phyloP scores from a whole-genome alignment of 2,888 invertebrate species.

The Metellina segmentata region DNA sequence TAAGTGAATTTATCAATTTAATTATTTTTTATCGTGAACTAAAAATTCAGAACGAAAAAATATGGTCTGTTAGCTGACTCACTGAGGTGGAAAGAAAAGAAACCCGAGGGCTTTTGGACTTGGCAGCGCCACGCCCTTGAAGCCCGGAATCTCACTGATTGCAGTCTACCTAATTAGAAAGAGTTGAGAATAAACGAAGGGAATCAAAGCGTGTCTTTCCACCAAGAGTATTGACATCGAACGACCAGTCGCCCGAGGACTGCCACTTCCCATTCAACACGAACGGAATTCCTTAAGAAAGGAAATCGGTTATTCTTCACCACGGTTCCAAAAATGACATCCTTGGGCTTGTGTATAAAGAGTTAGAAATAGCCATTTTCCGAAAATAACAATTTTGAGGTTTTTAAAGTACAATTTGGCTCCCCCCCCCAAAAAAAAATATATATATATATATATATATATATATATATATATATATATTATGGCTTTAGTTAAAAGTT shows the following conservation, averaged over 20 bases:
- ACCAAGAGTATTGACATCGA: constrained; percentile 72
- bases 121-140: constrained; percentile 67
- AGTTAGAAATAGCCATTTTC: too few relatives aligned
- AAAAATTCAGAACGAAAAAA: not conserved
- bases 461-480: too few relatives aligned
- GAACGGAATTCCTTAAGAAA: not conserved
- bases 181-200: constrained; percentile 71
- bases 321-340: too few relatives aligned
- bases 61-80: not conserved
- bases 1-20: not conserved
- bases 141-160: constrained; percentile 55
- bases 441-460: too few relatives aligned
- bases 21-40: not conserved
- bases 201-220: constrained; percentile 75
- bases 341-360: too few relatives aligned
- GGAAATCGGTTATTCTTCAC: not conserved
- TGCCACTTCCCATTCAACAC: constrained; percentile 35
- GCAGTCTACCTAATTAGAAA: constrained; percentile 71
- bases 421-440: too few relatives aligned
- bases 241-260: constrained; percentile 63
- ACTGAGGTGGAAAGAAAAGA: not conserved
- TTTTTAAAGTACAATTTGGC: too few relatives aligned
- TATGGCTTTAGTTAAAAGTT: too few relatives aligned
- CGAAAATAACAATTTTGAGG: too few relatives aligned
- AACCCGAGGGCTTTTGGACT: not conserved